Conservation (phyloP, 2,113 vertebrate genomes). For the Thalassoma bifasciatum region DNA sequence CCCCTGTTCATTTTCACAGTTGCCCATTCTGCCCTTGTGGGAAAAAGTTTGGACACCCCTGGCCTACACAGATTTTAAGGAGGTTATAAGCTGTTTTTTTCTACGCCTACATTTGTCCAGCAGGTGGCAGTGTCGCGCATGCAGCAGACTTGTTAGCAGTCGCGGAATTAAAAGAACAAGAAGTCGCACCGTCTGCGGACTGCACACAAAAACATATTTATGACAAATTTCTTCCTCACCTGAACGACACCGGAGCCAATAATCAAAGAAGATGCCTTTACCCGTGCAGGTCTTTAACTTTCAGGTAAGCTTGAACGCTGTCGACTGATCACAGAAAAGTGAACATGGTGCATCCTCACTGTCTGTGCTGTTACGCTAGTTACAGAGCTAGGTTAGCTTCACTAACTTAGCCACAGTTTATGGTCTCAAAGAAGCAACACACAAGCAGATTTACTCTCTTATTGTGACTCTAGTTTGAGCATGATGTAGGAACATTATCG, state of each 20-base stretch:
- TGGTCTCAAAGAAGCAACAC: background rate
- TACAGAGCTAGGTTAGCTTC: constrained; percentile 6
- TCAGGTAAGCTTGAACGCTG: constrained; percentile 83
- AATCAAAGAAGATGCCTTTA: constrained; percentile 88
- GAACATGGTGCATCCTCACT: background rate
- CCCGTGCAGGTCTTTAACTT: constrained; percentile 96
- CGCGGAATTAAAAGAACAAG: background rate
- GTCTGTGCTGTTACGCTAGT: background rate
- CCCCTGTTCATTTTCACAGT: too few species aligned
- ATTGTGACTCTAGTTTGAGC: too few species aligned
- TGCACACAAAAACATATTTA: background rate
- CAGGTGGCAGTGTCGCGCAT: too few species aligned
- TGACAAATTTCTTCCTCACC: background rate
- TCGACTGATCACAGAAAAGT: background rate
- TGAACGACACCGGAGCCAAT: constrained; percentile 10
- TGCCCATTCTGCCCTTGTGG: too few species aligned
- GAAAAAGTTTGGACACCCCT: too few species aligned
- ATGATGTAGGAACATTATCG: too few species aligned
- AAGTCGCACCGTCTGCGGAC: background rate
- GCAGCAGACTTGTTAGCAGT: too few species aligned
- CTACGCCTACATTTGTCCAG: too few species aligned
- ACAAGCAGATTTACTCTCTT: too few species aligned
- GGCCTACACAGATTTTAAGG: too few species aligned
- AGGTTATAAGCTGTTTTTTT: too few species aligned
- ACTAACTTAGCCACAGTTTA: background rate